Conservation (phyloP, 2,113 vertebrate genomes). For the Propithecus coquereli region DNA sequence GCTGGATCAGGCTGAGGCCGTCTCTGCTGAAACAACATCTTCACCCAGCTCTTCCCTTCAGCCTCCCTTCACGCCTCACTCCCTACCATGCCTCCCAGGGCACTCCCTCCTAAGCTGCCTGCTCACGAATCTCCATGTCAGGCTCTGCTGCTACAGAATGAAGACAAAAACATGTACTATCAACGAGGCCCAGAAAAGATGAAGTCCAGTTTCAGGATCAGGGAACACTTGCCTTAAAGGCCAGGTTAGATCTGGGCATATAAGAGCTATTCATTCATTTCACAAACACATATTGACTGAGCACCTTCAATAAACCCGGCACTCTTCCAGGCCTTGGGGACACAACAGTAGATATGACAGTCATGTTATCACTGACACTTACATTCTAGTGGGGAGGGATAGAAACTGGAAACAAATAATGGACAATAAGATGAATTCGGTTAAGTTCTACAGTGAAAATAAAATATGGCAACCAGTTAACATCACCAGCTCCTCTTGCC, state of each 20-base stretch:
- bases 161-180: background rate
- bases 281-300: background rate
- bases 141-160: background rate
- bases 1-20: background rate
- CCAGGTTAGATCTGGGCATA: background rate
- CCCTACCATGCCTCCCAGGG: too few species aligned
- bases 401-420: background rate
- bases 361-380: background rate
- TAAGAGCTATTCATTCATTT: background rate
- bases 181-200: background rate
- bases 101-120: background rate
- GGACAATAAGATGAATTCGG: background rate
- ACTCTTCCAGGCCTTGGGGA: background rate
- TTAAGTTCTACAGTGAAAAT: background rate
- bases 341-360: background rate
- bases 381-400: background rate
- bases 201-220: background rate
- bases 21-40: too few species aligned
- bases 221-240: background rate
- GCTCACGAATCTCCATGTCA: background rate
- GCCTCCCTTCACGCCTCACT: background rate
- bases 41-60: background rate
- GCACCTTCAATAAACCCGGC: background rate
- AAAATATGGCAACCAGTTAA: background rate
- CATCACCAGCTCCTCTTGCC: background rate